Evolutionary conservation across 2,797 vertebrate species (phyloP).

Genomic region (Enoplosus armatus): DNA sequence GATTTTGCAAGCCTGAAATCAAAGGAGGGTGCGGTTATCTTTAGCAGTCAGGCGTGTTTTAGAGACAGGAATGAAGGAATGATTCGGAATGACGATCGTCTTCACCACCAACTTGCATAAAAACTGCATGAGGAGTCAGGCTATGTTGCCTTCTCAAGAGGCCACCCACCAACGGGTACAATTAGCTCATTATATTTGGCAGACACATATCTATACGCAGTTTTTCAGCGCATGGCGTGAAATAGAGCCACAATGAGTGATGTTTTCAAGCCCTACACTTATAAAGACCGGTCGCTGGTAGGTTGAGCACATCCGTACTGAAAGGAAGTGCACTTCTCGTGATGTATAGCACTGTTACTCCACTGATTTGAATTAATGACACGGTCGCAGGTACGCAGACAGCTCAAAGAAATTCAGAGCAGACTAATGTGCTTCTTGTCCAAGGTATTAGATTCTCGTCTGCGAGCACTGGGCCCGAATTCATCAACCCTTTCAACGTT

Average conservation of each 20-base stretch:
- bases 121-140: conserved; percentile 24
- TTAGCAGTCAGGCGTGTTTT: neutral
- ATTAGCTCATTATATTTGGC: conserved; percentile 14
- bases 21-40: neutral
- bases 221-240: conserved; percentile 17
- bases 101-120: neutral
- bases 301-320: neutral
- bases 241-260: conserved; percentile 27
- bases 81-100: neutral
- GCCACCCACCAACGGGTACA: neutral
- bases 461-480: neutral
- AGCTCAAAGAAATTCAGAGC: neutral
- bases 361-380: conserved; percentile 48
- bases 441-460: conserved; percentile 25
- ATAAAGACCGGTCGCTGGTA: conserved; percentile 10
- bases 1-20: neutral
- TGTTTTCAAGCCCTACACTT: conserved; percentile 1
- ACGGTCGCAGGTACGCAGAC: neutral
- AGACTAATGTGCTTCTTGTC: conserved; percentile 8
- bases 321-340: conserved; percentile 33
- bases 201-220: neutral
- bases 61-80: neutral
- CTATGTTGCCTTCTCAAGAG: neutral
- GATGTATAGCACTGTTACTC: conserved; percentile 17
- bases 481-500: conserved; percentile 34